Evolutionary conservation across 2,888 invertebrate species (phyloP).

Genomic region (Paralinhomoeus sp.): DNA sequence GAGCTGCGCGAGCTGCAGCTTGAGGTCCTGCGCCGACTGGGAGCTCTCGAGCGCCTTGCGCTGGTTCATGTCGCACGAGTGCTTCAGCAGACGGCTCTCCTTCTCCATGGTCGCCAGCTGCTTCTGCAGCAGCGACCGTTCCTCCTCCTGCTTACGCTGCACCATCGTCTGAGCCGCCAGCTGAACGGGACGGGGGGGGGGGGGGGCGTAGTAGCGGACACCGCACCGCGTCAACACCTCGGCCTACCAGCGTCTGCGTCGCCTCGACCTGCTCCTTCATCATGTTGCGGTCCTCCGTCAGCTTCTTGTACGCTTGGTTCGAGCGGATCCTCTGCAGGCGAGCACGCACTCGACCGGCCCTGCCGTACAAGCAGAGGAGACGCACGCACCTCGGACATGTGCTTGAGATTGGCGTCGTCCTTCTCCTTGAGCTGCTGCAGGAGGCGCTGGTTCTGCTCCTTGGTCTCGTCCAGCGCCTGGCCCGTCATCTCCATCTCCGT

Average conservation of each 20-base stretch:
- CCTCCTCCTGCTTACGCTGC: constrained; percentile 76
- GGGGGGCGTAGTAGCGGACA: no score
- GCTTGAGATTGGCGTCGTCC: constrained; percentile 90
- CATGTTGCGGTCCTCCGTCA: constrained; percentile 78
- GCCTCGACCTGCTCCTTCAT: constrained; percentile 62
- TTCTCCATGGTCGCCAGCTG: constrained; percentile 78
- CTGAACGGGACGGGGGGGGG: constrained; percentile 24
- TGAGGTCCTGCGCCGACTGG: constrained; percentile 84
- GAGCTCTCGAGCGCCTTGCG: constrained; percentile 89
- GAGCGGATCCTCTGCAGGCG: constrained; percentile 49
- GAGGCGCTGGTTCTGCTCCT: constrained; percentile 82
- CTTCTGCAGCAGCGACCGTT: constrained; percentile 71
- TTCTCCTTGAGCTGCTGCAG: constrained; percentile 86
- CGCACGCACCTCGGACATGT: constrained; percentile 60
- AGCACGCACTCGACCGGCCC: no score
- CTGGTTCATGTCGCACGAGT: constrained; percentile 93
- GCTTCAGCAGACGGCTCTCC: constrained; percentile 60
- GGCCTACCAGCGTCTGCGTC: constrained; percentile 41
- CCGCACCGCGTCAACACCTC: no score
- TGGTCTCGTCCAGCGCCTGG: constrained; percentile 86
- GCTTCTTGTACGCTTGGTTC: constrained; percentile 74
- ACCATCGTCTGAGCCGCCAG: constrained; percentile 85
- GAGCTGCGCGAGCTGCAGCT: constrained; percentile 87
- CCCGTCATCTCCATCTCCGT: constrained; percentile 99
- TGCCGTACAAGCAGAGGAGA: no score